Conservation (phyloP, 2,113 vertebrate species). For the Pagrus major region DNA sequence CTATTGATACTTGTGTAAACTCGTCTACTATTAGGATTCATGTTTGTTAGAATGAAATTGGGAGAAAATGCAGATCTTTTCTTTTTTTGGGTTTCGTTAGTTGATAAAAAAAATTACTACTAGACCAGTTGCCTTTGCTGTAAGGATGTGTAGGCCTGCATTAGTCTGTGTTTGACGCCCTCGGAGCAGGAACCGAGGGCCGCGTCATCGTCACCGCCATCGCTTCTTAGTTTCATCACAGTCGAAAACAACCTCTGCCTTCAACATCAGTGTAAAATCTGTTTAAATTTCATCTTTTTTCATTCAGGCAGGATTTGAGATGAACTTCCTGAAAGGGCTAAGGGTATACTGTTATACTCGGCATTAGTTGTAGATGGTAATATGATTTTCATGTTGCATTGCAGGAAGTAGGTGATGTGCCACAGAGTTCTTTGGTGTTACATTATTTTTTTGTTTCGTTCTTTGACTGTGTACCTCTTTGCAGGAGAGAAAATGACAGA, state of each 20-base stretch:
- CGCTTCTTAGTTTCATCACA: constrained; percentile 38
- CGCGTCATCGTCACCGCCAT: background rate
- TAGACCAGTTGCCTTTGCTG: constrained; percentile 77
- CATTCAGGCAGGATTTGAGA: constrained; percentile 38
- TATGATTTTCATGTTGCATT: constrained; percentile 62
- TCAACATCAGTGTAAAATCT: constrained; percentile 32
- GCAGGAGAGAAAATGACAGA: constrained; percentile 27
- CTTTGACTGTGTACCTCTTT: constrained; percentile 39
- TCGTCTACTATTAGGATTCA: constrained; percentile 71
- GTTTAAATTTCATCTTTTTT: constrained; percentile 29
- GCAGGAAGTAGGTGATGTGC: constrained; percentile 56
- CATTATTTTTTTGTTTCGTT: constrained; percentile 22
- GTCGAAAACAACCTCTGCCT: constrained; percentile 62
- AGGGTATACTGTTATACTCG: constrained; percentile 54
- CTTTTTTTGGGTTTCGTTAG: constrained; percentile 53
- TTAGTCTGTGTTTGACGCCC: constrained; percentile 47
- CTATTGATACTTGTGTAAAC: constrained; percentile 78
- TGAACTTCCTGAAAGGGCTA: constrained; percentile 66
- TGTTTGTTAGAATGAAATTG: constrained; percentile 69
- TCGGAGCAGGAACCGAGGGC: constrained; percentile 24
- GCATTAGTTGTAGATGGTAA: constrained; percentile 59
- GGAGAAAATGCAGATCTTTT: constrained; percentile 53
- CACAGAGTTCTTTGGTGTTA: constrained; percentile 55
- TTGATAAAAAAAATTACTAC: constrained; percentile 59
- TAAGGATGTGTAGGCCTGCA: constrained; percentile 58